A percentile compares a stretch with the other conserved stretches of the same genome.
These are phyloP conservation scores for Andinoacara biseriatus DNA, from an alignment of 2,113 vertebrate genomes.

Conservation along the genomic window DNA sequence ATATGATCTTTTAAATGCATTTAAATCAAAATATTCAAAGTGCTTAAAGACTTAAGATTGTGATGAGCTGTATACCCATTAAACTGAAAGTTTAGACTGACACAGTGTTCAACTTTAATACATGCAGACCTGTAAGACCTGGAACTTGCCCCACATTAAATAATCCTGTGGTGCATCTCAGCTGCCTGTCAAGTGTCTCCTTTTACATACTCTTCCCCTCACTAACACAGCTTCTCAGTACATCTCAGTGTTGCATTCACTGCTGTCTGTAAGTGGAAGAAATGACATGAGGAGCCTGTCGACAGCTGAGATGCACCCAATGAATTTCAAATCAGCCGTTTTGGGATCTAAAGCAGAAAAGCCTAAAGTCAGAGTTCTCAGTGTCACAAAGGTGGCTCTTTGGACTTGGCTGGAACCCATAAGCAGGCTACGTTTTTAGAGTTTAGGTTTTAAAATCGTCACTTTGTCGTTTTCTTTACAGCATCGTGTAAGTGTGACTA, in stretches of 20 bases:
- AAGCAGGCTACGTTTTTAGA: background rate
- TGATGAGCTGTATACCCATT: background rate
- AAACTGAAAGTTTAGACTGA: background rate
- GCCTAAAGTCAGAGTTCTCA: background rate
- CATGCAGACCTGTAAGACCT: slow-evolving; percentile 10
- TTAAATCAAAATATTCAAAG: background rate
- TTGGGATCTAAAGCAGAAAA: background rate
- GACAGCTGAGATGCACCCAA: slow-evolving; percentile 36
- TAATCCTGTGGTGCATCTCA: slow-evolving; percentile 43
- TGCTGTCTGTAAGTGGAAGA: background rate
- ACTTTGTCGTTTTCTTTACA: background rate
- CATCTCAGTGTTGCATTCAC: background rate
- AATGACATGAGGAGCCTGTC: background rate
- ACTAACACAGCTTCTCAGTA: background rate
- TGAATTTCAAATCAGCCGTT: slow-evolving; percentile 48
- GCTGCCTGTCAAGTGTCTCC: slow-evolving; percentile 11
- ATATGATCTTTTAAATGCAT: background rate
- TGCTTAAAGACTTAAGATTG: background rate
- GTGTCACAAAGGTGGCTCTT: background rate
- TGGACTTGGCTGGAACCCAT: background rate
- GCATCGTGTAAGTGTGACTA: background rate
- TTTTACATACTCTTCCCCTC: background rate
- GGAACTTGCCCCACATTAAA: slow-evolving; percentile 32
- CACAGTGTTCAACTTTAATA: background rate
- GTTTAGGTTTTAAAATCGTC: background rate